Conservation (phyloP, 2,113 vertebrate genomes). For the Entelurus aequoreus region DNA sequence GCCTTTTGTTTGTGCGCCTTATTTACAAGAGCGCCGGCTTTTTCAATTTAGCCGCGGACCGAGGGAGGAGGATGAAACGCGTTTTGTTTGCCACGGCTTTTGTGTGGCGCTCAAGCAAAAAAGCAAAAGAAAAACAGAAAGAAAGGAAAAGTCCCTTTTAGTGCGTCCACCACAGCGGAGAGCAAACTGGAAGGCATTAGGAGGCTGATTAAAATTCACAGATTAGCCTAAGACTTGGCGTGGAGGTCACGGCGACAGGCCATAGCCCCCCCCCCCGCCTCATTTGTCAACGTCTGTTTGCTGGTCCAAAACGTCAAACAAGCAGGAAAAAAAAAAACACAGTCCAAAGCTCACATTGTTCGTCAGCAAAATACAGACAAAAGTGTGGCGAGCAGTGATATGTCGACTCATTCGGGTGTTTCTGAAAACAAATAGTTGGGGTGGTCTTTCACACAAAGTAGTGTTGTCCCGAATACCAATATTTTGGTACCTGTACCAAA, state of each 20-base stretch:
- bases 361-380: slow-evolving; percentile 53
- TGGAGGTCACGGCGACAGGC: slow-evolving; percentile 38
- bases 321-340: slow-evolving; percentile 20
- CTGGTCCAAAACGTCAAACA: slow-evolving; percentile 50
- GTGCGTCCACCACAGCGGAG: slow-evolving; percentile 36
- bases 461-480: no score
- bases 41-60: slow-evolving; percentile 25
- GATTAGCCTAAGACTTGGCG: slow-evolving; percentile 46
- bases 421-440: no score
- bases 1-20: slow-evolving; percentile 37
- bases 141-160: slow-evolving; percentile 24
- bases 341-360: slow-evolving; percentile 10
- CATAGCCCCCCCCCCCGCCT: slow-evolving; percentile 35
- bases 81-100: slow-evolving; percentile 45
- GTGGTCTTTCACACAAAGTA: slow-evolving; percentile 2
- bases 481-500: no score
- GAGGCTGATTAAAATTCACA: slow-evolving; percentile 59
- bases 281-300: slow-evolving; percentile 57
- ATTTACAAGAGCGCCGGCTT: slow-evolving; percentile 32
- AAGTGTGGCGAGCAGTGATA: slow-evolving; percentile 42
- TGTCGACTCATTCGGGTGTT: slow-evolving; percentile 4
- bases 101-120: slow-evolving; percentile 24
- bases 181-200: slow-evolving; percentile 37
- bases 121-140: not conserved
- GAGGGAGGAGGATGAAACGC: slow-evolving; percentile 11